These are phyloP conservation scores for Dione juno DNA, from an alignment of 2,888 invertebrate genomes.

Conservation along the genomic window DNA sequence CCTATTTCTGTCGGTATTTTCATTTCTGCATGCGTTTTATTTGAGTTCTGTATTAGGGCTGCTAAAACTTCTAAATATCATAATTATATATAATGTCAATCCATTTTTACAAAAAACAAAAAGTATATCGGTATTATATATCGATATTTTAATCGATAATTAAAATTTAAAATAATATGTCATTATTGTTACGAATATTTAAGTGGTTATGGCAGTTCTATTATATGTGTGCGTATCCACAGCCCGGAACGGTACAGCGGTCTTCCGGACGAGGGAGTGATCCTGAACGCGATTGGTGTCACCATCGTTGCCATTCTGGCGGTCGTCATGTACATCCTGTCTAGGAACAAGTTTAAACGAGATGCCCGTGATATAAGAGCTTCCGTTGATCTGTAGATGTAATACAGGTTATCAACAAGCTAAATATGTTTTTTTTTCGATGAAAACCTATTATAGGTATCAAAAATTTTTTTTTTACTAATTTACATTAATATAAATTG, in stretches of 20 bases:
- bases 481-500: slow-evolving; percentile 3
- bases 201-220: slow-evolving; percentile 13
- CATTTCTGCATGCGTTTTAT: slow-evolving; percentile 48
- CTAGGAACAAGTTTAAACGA: slow-evolving; percentile 82
- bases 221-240: slow-evolving; percentile 71
- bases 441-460: neutral
- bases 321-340: slow-evolving; percentile 86
- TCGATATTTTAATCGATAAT: neutral
- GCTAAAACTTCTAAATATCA: neutral
- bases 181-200: neutral
- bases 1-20: neutral
- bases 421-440: neutral
- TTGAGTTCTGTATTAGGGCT: slow-evolving; percentile 50
- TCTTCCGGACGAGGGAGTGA: slow-evolving; percentile 86
- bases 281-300: slow-evolving; percentile 88
- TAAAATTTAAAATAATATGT: neutral
- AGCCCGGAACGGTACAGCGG: slow-evolving; percentile 81
- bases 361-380: slow-evolving; percentile 81
- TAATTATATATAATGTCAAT: neutral
- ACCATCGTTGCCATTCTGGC: slow-evolving; percentile 85
- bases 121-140: too few relatives aligned
- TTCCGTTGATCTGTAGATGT: slow-evolving; percentile 81
- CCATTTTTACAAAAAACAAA: neutral
- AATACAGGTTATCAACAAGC: neutral
- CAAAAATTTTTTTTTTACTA: neutral